These are phyloP conservation scores for Drosophila sulfurigaster DNA, from an alignment of 1,140 invertebrate species.

Conservation along the genomic window DNA sequence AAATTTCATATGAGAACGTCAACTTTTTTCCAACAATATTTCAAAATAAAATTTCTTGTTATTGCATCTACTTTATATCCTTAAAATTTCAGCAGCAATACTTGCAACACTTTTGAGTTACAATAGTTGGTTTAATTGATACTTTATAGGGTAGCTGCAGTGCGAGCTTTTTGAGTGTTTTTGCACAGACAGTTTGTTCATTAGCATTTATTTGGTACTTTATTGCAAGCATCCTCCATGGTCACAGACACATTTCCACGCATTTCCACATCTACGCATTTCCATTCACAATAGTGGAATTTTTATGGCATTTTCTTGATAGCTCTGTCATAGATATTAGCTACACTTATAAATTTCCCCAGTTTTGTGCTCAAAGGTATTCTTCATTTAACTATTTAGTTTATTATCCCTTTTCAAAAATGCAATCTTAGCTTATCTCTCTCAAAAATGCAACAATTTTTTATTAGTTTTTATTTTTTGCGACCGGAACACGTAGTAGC, in stretches of 20 bases:
- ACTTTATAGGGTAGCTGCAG: neutral
- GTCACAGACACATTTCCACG: neutral
- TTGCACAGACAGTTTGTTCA: neutral
- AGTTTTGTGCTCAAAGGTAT: no score
- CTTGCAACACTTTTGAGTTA: neutral
- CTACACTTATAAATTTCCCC: no score
- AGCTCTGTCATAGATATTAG: no score
- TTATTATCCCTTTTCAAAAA: no score
- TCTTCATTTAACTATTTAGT: no score
- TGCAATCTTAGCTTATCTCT: no score
- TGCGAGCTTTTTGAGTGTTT: neutral
- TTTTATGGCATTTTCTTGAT: conserved; percentile 1
- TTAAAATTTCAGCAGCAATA: neutral
- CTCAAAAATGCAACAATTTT: no score
- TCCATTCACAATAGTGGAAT: neutral
- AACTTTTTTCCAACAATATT: no score
- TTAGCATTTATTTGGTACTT: neutral
- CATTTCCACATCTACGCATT: neutral
- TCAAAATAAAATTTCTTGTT: neutral
- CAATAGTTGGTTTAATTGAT: neutral
- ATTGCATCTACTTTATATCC: neutral
- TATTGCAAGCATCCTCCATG: conserved; percentile 2
- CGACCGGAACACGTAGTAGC: no score
- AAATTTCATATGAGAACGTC: no score
- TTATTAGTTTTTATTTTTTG: no score